Evolutionary conservation across 2,888 invertebrate genomes (phyloP), one percentile per base, ranked within the genome.

Genomic region (Phyto melanocephala): DNA sequence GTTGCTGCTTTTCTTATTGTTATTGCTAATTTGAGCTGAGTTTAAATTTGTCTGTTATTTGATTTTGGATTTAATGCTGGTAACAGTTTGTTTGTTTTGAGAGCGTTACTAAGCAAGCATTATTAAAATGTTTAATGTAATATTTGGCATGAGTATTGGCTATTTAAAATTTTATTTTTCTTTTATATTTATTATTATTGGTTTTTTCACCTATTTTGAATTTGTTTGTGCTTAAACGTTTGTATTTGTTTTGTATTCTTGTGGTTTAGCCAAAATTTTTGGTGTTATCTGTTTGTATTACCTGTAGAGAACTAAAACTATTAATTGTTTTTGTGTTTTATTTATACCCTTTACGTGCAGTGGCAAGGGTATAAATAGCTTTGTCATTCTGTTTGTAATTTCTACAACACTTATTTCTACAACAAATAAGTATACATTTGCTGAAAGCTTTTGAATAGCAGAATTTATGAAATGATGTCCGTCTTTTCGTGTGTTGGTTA

Each of bases 191-290:
- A 3, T 67, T 58, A 10, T 40, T 17, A 47, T n/a, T 24, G 13
- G 20, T 47, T 78, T 72, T 72, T 62, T 74, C 78, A 78, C 78
- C 62, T 67, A 33, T 68, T 78, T 78, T 56, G 47, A 28, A 40
- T 58, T 62, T 74, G n/a, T 72, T 63, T 67, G 47, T 56, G 52
- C 71, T 10, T 15, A 7, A 60, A 67, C 28, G 8, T 56, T 65
- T 37, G 24, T 42, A 52, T 67, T 72, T 37, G 28, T 60, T 58
- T 65, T 62, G 60, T 15, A 24, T 71, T 76, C 70, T 71, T 76
- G 52, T 71, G 62, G 63, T 54, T 37, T 28, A 33, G 54, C 35
- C 33, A 58, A 63, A 8, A 56, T 47, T 60, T 67, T 67, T n/a
- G 24, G 52, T 54, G 58, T 72, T 67, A 79, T 60, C 22, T 22